Conservation (phyloP, 2,113 vertebrate species). For the Ancistrus triradiatus region DNA sequence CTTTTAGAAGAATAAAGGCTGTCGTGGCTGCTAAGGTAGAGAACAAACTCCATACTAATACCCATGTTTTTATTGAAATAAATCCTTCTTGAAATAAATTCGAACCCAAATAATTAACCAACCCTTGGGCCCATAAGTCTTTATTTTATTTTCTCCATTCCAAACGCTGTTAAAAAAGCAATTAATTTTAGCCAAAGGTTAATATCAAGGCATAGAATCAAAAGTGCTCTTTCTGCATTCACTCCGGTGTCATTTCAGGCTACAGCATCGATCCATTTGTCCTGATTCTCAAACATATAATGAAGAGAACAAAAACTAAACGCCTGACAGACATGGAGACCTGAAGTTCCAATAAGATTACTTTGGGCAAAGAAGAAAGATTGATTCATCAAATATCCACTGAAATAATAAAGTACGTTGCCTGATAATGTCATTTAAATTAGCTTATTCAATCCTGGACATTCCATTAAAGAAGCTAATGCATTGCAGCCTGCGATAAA, state of each 20-base stretch:
- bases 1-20: too few species aligned
- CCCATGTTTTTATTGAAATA: too few species aligned
- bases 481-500: background rate
- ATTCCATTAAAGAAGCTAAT: background rate
- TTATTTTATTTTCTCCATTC: slow-evolving; percentile 7
- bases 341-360: too few species aligned
- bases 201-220: background rate
- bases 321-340: too few species aligned
- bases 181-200: slow-evolving; percentile 23
- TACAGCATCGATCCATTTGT: background rate
- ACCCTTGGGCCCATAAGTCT: slow-evolving; percentile 23
- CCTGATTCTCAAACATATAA: background rate
- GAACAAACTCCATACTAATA: too few species aligned
- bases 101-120: background rate
- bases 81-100: slow-evolving; percentile 26
- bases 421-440: background rate
- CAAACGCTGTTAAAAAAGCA: slow-evolving; percentile 9
- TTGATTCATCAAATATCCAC: background rate
- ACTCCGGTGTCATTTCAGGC: background rate
- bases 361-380: background rate
- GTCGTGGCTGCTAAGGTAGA: too few species aligned
- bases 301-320: background rate
- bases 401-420: background rate
- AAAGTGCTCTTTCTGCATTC: background rate
- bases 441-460: background rate